Evolutionary conservation across 2,797 vertebrate species (phyloP), one percentile per base, ranked within the genome.

Genomic region (Gymnopithys bicolor): DNA sequence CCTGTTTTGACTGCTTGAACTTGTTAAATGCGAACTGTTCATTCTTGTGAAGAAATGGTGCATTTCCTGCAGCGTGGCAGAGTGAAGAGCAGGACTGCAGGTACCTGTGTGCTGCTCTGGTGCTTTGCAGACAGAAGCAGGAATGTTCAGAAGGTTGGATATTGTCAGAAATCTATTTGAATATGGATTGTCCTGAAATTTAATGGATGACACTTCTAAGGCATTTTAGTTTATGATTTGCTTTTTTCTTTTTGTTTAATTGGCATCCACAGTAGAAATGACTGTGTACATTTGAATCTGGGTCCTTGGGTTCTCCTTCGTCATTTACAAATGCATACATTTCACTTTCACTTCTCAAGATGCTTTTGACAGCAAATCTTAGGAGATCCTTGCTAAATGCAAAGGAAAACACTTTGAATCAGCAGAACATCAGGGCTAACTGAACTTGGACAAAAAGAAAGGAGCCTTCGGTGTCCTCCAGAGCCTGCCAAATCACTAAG

Each of bases 391-490:
- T 84, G 63, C 55, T 93, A 78, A 92, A 80, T 46, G 82, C 41
- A 33, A 59, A 81, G 75, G 37, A 75, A 90, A 76, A 84, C 32
- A n/a, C 22, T 89, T 37, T 73, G 89, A 93, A 49, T 89, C 82
- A 90, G 89, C 87, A 82, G 55, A 93, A 58, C 30, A 56, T 32
- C 21, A 22, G 56, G 62, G 51, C 45, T 83, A 25, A 39, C 73
- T 85, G 43, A 84, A 49, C 25, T 88, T 6, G 1, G 51, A 37
- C 23, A 7, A 49, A 55, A 53, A 69, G 11, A 55, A 85, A 59
- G 0, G 0, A 84, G 48, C 24, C 11, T 84, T 71, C 1, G 2
- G 19, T 66, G 79, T 81, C 74, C 49, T 48, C 55, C 9, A 8
- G 67, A 90, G 19, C 24, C 64, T 91, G 66, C 62, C 81, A 94